These are phyloP conservation scores for Neodiprion fabricii DNA, from an alignment of 1,140 invertebrate species.

Conservation along the genomic window DNA sequence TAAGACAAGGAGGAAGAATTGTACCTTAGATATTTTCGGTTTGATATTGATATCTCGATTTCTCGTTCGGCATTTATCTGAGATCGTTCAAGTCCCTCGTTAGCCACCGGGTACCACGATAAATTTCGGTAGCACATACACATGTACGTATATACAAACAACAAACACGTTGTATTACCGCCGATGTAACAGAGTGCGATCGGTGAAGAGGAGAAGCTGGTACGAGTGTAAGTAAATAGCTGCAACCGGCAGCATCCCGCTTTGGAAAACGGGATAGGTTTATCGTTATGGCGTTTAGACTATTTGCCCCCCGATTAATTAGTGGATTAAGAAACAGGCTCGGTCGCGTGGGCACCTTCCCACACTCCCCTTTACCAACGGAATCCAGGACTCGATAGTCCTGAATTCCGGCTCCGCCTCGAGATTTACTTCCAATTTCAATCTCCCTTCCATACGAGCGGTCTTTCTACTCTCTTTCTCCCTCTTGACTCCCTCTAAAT, in stretches of 20 bases:
- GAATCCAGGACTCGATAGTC: neutral
- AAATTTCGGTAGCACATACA: neutral
- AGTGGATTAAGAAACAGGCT: neutral
- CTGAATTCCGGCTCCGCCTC: no score
- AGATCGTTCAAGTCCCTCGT: neutral
- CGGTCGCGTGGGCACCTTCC: conserved; percentile 6
- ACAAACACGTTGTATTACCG: no score
- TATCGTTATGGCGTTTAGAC: conserved; percentile 1
- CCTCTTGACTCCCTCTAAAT: no score
- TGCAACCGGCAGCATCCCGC: no score
- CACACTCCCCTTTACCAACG: neutral
- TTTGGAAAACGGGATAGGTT: neutral
- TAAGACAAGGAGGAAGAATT: no score
- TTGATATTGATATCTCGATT: neutral
- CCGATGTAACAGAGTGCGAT: no score
- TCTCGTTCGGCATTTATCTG: neutral
- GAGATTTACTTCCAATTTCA: no score
- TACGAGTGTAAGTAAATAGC: no score
- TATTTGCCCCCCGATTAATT: neutral
- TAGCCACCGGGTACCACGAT: conserved; percentile 1
- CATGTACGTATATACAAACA: no score
- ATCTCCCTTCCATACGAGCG: no score
- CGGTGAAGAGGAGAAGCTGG: no score
- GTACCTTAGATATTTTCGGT: neutral
- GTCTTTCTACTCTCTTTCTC: no score